phyloP scores from a whole-genome alignment of 2,797 vertebrate genomes.

The Sus cebifrons region DNA sequence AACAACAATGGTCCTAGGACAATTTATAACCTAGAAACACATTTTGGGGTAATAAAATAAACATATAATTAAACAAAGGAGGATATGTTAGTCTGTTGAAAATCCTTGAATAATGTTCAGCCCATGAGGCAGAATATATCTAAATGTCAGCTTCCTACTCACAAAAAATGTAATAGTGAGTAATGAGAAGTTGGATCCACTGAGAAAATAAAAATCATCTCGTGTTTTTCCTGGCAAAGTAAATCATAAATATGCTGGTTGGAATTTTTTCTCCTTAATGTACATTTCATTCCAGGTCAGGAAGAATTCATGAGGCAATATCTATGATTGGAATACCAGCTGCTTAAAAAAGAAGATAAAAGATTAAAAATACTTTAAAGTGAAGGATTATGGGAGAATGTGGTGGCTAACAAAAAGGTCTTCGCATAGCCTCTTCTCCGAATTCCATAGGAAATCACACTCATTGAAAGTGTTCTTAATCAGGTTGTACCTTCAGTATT shows the following conservation, averaged over 20 bases:
- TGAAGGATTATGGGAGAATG: conserved; percentile 6
- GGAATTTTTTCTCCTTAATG: conserved; percentile 27
- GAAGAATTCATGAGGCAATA: conserved; percentile 53
- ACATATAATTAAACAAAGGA: conserved; percentile 63
- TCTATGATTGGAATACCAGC: conserved; percentile 45
- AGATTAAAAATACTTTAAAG: conserved; percentile 44
- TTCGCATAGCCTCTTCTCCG: background rate
- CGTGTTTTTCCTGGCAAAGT: background rate
- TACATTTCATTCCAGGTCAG: conserved; percentile 28
- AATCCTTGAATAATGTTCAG: conserved; percentile 50
- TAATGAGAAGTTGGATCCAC: conserved; percentile 35
- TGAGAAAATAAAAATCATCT: conserved; percentile 70
- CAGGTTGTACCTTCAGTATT: background rate
- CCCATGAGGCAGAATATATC: conserved; percentile 43
- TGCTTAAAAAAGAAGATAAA: conserved; percentile 58
- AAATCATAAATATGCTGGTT: conserved; percentile 55
- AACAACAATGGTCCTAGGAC: background rate
- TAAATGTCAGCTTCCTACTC: conserved; percentile 62
- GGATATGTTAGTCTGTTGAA: conserved; percentile 40
- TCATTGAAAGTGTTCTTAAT: background rate
- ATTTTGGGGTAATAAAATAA: conserved; percentile 39
- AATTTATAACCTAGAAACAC: conserved; percentile 52
- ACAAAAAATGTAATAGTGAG: conserved; percentile 60
- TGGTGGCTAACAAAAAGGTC: background rate
- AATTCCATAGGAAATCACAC: conserved; percentile 36